These are phyloP conservation scores for Empidonax alnorum DNA, from an alignment of 2,113 vertebrate genomes.

Conservation along the genomic window DNA sequence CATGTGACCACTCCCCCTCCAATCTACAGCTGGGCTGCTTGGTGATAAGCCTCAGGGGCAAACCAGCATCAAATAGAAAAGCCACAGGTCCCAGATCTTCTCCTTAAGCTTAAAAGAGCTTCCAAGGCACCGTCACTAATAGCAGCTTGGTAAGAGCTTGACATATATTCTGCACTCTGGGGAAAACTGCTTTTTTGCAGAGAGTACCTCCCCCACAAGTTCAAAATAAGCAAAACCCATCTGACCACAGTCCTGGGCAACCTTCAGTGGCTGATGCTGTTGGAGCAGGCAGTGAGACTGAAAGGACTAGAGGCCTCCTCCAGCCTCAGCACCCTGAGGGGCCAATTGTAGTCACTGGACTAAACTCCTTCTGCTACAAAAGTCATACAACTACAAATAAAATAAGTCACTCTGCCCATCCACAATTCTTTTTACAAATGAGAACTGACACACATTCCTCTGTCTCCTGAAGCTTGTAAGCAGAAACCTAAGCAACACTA, in stretches of 20 bases:
- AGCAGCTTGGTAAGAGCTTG: background rate
- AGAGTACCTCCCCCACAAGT: background rate
- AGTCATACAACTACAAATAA: background rate
- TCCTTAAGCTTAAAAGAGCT: background rate
- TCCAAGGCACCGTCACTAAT: background rate
- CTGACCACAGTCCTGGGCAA: background rate
- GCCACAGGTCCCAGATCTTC: background rate
- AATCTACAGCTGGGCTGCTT: background rate
- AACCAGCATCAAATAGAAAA: background rate
- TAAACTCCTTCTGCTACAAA: background rate
- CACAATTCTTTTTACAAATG: background rate
- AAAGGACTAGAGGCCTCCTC: background rate
- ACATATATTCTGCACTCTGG: background rate
- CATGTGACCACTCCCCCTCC: background rate
- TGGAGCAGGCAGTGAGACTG: background rate
- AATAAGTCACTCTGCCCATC: background rate
- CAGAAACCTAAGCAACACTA: background rate
- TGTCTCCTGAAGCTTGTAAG: background rate
- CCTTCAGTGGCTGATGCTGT: background rate
- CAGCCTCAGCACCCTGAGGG: background rate
- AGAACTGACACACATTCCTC: background rate
- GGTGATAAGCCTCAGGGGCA: background rate
- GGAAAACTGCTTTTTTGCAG: background rate
- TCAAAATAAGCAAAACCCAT: background rate
- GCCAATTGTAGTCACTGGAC: background rate